Evolutionary conservation across 2,797 vertebrate genomes (phyloP), one percentile per base, ranked within the genome.

Genomic region (Acipenser oxyrinchus): DNA sequence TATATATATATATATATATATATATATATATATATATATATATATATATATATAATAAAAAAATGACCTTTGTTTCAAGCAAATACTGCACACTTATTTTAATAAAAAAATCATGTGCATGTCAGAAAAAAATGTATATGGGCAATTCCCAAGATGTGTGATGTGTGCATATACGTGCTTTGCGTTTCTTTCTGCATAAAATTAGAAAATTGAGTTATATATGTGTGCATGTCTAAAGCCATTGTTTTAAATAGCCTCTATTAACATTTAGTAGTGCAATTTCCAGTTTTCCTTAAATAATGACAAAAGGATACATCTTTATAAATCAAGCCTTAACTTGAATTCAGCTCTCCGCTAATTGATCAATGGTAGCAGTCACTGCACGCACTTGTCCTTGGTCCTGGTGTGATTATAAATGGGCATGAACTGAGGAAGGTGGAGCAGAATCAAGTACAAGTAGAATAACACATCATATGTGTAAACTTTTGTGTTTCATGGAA

Each of bases 271-370:
- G 74, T 76, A 72, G 72, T 51, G 72, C 76, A 69, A 77, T 78
- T 80, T 79, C 74, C 74, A 73, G 69, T 73, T 75, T 80, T 69
- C 71, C 67, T 80, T 82, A 78, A 80, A 79, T 82, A 82, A 80
- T 80, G 80, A 82, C 77, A 79, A 80, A 75, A 70, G 77, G 78
- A 80, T 82, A 82, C 79, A 80, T 82, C 80, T 80, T 82, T 82
- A 80, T 82, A 82, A 82, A 80, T 82, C 80, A 82, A 79, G 73
- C 70, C 72, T 68, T 65, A 76, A 75, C 73, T 79, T 78, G 74
- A 79, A 75, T 79, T 78, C 73, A 75, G 78, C 78, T 77, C 67
- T 69, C 71, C 68, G 72, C 78, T 82, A 82, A 82, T 82, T 82
- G 80, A 82, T 82, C 80, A 82, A 82, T 82, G 78, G 76, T 71